Evolutionary conservation across 2,113 vertebrate species (phyloP).

Genomic region (Dicaeum eximium): DNA sequence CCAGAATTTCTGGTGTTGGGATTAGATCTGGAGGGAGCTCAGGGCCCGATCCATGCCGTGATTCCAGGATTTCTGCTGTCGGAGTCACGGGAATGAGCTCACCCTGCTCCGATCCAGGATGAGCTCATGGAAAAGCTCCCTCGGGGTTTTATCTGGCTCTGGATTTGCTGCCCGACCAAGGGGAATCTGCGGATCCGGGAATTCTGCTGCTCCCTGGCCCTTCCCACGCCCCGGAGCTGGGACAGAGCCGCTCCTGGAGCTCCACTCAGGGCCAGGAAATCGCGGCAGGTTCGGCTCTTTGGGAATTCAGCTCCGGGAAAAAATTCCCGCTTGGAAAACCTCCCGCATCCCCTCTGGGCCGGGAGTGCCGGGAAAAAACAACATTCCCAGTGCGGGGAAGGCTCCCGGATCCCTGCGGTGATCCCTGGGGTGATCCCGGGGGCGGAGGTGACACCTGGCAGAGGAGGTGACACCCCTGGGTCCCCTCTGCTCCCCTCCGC

Average conservation of each 20-base stretch:
- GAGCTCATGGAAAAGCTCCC: neutral
- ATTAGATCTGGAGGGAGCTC: accelerated
- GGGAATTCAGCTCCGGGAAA: neutral
- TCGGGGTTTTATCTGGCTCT: neutral
- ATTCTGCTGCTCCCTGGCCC: neutral
- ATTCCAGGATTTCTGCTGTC: accelerated
- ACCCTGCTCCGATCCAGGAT: neutral
- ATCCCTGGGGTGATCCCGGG: neutral
- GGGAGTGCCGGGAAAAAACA: neutral
- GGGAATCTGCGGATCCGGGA: neutral
- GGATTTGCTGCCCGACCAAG: neutral
- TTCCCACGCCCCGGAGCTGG: neutral
- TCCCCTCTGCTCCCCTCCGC: neutral
- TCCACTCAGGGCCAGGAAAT: neutral
- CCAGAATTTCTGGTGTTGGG: accelerated
- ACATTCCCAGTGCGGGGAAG: neutral
- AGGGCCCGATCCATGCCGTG: accelerated
- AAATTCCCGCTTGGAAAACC: neutral
- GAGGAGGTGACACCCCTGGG: neutral
- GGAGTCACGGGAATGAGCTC: neutral
- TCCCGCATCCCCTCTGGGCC: neutral
- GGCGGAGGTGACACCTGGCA: neutral
- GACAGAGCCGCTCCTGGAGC: neutral
- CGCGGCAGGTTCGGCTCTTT: neutral
- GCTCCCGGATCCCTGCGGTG: accelerated